Conservation (phyloP, 2,797 vertebrate genomes). For the Anguilla obscura region DNA sequence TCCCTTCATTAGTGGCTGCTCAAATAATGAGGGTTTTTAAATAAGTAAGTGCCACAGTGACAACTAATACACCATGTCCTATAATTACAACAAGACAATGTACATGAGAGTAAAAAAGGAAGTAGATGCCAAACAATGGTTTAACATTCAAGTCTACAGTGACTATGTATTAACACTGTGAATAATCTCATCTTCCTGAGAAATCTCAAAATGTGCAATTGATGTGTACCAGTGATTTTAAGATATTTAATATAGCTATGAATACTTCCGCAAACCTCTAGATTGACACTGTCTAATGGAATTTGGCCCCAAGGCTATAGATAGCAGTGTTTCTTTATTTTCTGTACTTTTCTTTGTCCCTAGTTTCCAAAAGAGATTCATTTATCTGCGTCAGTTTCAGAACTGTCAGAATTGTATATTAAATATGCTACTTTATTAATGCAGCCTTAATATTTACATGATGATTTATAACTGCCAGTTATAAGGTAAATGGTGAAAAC, state of each 20-base stretch:
- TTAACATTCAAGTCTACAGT: not conserved
- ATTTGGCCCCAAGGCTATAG: not conserved
- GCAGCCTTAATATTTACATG: not conserved
- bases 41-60: not conserved
- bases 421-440: slow-evolving; percentile 1
- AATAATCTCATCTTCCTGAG: not conserved
- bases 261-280: not conserved
- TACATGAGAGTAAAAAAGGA: not conserved
- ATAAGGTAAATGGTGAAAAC: too few relatives aligned
- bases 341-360: not conserved
- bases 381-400: not conserved
- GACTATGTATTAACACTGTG: not conserved
- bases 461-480: not conserved
- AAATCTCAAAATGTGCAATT: not conserved
- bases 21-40: slow-evolving; percentile 1
- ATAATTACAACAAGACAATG: not conserved
- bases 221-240: not conserved
- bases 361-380: not conserved
- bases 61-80: not conserved
- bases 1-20: not conserved
- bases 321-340: not conserved
- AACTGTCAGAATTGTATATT: not conserved
- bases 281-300: not conserved
- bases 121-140: not conserved
- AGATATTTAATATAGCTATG: not conserved